phyloP scores from a whole-genome alignment of 2,888 invertebrate species.

The Drosophila setosimentum region DNA sequence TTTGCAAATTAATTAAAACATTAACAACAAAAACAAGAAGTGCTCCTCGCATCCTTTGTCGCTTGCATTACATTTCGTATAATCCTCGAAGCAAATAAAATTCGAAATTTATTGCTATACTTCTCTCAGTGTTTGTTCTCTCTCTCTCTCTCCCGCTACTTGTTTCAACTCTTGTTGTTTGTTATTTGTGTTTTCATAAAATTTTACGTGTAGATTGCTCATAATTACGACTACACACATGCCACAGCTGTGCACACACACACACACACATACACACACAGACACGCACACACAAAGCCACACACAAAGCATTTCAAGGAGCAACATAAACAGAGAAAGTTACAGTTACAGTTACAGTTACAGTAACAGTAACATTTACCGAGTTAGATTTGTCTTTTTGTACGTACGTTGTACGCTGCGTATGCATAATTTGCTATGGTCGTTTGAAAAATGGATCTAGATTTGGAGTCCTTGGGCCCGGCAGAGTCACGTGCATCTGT shows the following conservation, averaged over 20 bases:
- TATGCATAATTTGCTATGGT: constrained; percentile 49
- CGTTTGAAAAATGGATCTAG: neutral
- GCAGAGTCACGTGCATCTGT: neutral
- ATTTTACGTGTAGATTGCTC: constrained; percentile 68
- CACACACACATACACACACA: constrained; percentile 10
- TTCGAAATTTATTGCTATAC: constrained; percentile 64
- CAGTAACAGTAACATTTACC: constrained; percentile 36
- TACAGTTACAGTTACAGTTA: constrained; percentile 45
- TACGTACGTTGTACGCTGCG: constrained; percentile 48
- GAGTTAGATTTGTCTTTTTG: constrained; percentile 61
- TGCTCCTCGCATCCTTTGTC: constrained; percentile 33
- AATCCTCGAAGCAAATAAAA: constrained; percentile 66
- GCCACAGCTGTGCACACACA: constrained; percentile 39
- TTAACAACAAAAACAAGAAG: constrained; percentile 47
- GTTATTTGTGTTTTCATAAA: constrained; percentile 49
- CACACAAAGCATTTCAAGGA: constrained; percentile 24
- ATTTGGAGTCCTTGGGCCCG: neutral
- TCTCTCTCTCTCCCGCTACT: constrained; percentile 5
- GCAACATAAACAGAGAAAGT: constrained; percentile 30
- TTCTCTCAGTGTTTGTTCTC: constrained; percentile 16
- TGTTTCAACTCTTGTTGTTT: constrained; percentile 28
- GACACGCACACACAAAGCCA: constrained; percentile 16
- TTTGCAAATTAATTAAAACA: constrained; percentile 74
- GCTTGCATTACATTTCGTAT: constrained; percentile 36
- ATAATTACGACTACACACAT: constrained; percentile 63